These are phyloP conservation scores for Cyaniris semiargus DNA, from an alignment of 2,888 invertebrate genomes.

Conservation along the genomic window DNA sequence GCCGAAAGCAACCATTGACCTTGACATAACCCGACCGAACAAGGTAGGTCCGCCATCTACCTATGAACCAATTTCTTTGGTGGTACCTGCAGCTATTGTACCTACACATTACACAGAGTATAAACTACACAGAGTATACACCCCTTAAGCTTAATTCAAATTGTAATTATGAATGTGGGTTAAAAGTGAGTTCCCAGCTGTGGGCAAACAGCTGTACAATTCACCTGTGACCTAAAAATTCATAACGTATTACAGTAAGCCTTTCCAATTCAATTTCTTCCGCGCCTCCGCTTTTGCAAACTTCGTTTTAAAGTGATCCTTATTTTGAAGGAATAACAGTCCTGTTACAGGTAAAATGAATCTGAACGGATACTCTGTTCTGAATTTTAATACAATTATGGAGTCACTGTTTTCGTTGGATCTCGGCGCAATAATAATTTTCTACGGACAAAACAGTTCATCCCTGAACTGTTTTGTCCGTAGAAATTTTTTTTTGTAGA, in stretches of 20 bases:
- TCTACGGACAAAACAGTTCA: no score
- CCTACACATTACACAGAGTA: neutral
- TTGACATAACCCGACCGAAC: no score
- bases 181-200: neutral
- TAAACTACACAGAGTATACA: neutral
- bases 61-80: no score
- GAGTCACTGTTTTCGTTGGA: neutral
- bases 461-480: neutral
- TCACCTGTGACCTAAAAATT: constrained; percentile 35
- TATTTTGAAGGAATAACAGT: neutral
- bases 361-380: neutral
- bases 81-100: no score
- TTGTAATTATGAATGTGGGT: constrained; percentile 15
- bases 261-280: constrained; percentile 16
- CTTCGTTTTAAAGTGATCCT: neutral
- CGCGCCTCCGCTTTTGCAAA: neutral
- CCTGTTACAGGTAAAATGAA: neutral
- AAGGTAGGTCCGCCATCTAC: no score
- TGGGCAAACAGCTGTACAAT: constrained; percentile 7
- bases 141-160: neutral
- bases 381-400: neutral
- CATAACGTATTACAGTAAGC: constrained; percentile 29
- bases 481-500: neutral
- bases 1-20: no score
- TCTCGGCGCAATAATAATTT: no score